Base-by-base conservation (phyloP, 1,140 invertebrate genomes). In the Drosophila trapezifrons region DNA sequence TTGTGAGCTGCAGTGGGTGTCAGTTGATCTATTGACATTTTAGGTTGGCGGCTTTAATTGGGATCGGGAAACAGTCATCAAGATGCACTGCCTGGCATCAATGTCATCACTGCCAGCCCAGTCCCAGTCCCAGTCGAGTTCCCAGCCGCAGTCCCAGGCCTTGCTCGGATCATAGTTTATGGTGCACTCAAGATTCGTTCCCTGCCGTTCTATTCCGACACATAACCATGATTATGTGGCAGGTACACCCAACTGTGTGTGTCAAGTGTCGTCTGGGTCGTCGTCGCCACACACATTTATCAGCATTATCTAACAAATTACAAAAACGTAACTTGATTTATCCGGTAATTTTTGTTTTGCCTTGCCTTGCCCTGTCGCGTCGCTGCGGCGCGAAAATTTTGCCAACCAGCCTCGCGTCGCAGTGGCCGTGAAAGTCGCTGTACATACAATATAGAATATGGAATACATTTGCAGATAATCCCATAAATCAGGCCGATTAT, bases 291-390 rank as follows among this genome's bases (percentile, higher is more conserved):
- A 62, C 62, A 72, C 82, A 91, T 91, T 90, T 90, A 91, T 91
- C 81, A 91, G 85, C 79, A 91, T 91, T 91, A 91, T 87, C 90
- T 76, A 91, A 91, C 90, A 87, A 91, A 91, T 91, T 90, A 91
- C 82, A 87, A 75, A 82, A 54, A 75, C 90, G 80, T 91, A 91
- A 91, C 90, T 91, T 91, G 90, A 91, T 91, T 91, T 91, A 90
- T 91, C 90, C 90, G 90, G 90, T 90, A 81, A 90, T 91, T 91
- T 91, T 76, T 69, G 79, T 78, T 60, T 58, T 54, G 51, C 51
- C 51, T 54, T 32, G 63, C 60, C 37, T 38, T 38, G 13, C 37
- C 37, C n/a, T n/a, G 35, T 37, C 55, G 37, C 55, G 25, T 60
- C 25, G 54, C 13, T 15, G 15, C 15, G 60, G 69, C 60, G 76